phyloP scores from a whole-genome alignment of 2,888 invertebrate genomes.

The Pyralis farinalis region DNA sequence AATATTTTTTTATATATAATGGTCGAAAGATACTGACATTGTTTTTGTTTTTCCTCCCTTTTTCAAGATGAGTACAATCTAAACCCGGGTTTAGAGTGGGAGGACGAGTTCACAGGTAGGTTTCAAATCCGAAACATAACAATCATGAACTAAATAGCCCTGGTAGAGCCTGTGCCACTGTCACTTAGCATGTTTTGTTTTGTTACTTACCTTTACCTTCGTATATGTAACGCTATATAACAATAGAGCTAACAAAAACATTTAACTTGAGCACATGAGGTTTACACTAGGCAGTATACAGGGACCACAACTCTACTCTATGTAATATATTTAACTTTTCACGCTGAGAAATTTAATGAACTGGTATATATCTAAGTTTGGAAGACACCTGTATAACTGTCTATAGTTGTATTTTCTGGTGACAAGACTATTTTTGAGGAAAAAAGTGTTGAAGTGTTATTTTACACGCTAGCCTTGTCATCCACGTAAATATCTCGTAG shows the following conservation, averaged over 20 bases:
- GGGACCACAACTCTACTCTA: constrained; percentile 20
- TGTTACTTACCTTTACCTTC: constrained; percentile 50
- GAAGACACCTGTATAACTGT: constrained; percentile 14
- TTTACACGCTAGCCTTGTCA: constrained; percentile 14
- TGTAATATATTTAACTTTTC: constrained; percentile 5
- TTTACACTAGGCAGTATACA: constrained; percentile 35
- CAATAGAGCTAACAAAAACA: constrained; percentile 55
- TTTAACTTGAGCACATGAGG: constrained; percentile 41
- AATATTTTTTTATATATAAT: constrained; percentile 54
- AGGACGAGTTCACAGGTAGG: constrained; percentile 99
- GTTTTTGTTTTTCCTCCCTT: constrained; percentile 81
- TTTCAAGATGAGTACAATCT: constrained; percentile 99
- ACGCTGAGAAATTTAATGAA: background rate
- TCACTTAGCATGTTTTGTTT: constrained; percentile 71
- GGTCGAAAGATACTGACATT: constrained; percentile 80
- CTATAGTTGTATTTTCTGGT: constrained; percentile 3
- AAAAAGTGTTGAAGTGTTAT: background rate
- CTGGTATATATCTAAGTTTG: too few species aligned
- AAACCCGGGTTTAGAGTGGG: constrained; percentile 99
- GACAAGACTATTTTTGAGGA: constrained; percentile 10
- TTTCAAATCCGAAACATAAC: constrained; percentile 79
- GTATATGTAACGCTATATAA: constrained; percentile 57
- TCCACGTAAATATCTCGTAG: constrained; percentile 2
- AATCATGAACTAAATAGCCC: constrained; percentile 68
- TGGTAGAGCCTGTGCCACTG: constrained; percentile 74